Conservation (phyloP, 2,113 vertebrate genomes). For the Tringa solitaria region DNA sequence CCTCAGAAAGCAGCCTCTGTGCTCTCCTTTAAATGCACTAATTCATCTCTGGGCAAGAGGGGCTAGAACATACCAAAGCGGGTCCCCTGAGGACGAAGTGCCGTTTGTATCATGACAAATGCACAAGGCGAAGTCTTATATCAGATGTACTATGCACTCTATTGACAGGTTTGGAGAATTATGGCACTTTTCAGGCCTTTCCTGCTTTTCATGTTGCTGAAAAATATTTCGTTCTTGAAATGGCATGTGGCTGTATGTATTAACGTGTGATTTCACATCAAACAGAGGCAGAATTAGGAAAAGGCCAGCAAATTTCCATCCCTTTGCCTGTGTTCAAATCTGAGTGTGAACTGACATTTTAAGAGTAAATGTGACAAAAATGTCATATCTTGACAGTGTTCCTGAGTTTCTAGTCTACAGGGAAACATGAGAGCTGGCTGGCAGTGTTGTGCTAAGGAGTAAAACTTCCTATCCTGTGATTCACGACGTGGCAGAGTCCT, state of each 20-base stretch:
- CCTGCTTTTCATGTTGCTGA: background rate
- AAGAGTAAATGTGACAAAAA: slow-evolving; percentile 45
- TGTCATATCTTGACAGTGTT: background rate
- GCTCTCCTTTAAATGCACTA: slow-evolving; percentile 67
- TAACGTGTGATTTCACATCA: slow-evolving; percentile 1
- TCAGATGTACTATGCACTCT: background rate
- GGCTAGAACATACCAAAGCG: slow-evolving; percentile 56
- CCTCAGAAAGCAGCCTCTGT: slow-evolving; percentile 76
- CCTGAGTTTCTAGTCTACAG: background rate
- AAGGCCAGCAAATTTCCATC: background rate
- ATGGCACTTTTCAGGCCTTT: slow-evolving; percentile 1
- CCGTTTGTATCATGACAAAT: slow-evolving; percentile 2
- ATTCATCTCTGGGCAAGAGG: slow-evolving; percentile 70
- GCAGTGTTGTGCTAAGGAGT: background rate
- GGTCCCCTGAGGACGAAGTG: slow-evolving; percentile 39
- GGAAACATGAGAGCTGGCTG: background rate
- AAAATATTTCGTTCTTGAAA: background rate
- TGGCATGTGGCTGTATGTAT: background rate
- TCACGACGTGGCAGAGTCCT: background rate
- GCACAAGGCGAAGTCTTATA: slow-evolving; percentile 50
- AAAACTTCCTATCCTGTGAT: slow-evolving; percentile 3
- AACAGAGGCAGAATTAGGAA: background rate
- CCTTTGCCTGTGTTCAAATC: background rate
- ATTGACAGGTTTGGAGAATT: background rate
- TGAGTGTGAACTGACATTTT: background rate